Base-by-base conservation (phyloP, 2,113 vertebrate species). In the Paraplagusia blochii region DNA sequence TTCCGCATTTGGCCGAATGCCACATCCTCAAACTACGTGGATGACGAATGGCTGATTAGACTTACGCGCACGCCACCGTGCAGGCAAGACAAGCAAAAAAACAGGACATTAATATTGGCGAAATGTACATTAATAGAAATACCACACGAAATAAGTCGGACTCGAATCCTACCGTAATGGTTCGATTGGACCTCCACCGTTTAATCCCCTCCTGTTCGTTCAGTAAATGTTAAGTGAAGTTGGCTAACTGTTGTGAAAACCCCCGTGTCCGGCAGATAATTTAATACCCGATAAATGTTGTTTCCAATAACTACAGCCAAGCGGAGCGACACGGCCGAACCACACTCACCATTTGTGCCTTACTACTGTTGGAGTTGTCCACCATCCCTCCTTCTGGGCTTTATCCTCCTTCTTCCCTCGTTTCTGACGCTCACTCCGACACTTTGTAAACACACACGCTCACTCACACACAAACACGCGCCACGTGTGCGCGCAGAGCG, bases 261-360 rank as follows among this genome's bases (percentile, higher is more conserved):
- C 34, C 1, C 15, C 49, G 54, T 6, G 14, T 12, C 40, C 15
- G 39, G 19, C 33, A 17, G 43, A 39, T 49, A 44, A 7, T 66
- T 8, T 48, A 2, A 1, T 4, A 29, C 22, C 22, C 6, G 6
- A 29, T 29, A 29, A 29, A 29, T 29, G 2, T 49, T 47, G 8
- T 66, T 8, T 48, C 1, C 1, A 12, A 9, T 4, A 29, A 0
- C 11, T 7, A 14, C 39, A 4, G 56, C 4, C 36, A 11, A 45
- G 15, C 39, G 1, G 33, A 46, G 49, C 17, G 22, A 60, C 47
- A 19, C 58, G 44, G 39, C 45, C 47, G 22, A 69, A 14, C 60
- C 16, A 17, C 39, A 87, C 89, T 92, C 87, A 92, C 90, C 90
- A 89, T 92, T 77, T 91, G 90, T 34, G 88, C 84, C 83, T 89